phyloP scores from a whole-genome alignment of 2,888 invertebrate species.

The Cataglyphis albicans region DNA sequence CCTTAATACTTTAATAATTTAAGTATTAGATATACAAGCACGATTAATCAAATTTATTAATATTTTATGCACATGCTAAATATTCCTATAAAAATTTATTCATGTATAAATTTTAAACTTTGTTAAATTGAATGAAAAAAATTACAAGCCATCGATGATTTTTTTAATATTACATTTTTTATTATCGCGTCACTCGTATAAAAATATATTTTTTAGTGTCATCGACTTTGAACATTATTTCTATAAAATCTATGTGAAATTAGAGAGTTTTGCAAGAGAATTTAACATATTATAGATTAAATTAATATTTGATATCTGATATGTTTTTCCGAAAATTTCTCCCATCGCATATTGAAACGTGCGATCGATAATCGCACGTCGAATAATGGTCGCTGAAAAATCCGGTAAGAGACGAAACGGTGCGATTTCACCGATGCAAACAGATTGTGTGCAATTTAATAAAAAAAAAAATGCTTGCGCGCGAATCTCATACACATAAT shows the following conservation, averaged over 20 bases:
- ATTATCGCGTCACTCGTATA: slow-evolving; percentile 20
- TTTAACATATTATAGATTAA: slow-evolving; percentile 44
- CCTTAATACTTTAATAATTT: background rate
- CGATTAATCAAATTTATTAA: background rate
- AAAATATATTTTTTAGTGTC: slow-evolving; percentile 39
- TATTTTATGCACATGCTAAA: background rate
- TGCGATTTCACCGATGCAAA: slow-evolving; percentile 49
- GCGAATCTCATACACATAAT: slow-evolving; percentile 49
- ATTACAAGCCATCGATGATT: slow-evolving; percentile 16
- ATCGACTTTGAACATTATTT: slow-evolving; percentile 47
- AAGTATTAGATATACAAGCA: background rate
- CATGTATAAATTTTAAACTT: background rate
- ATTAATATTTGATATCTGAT: slow-evolving; percentile 50
- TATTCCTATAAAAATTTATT: background rate
- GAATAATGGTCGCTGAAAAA: slow-evolving; percentile 55
- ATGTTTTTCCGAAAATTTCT: slow-evolving; percentile 51
- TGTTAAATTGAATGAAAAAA: slow-evolving; percentile 30
- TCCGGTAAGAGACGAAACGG: slow-evolving; percentile 44
- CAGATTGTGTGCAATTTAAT: slow-evolving; percentile 53
- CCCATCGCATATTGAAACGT: slow-evolving; percentile 37
- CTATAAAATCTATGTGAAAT: slow-evolving; percentile 48
- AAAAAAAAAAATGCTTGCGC: slow-evolving; percentile 42
- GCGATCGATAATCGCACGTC: slow-evolving; percentile 48
- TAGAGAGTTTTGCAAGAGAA: slow-evolving; percentile 39
- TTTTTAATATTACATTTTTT: slow-evolving; percentile 35